phyloP scores from a whole-genome alignment of 2,888 invertebrate genomes.

The Sturmia bella region DNA sequence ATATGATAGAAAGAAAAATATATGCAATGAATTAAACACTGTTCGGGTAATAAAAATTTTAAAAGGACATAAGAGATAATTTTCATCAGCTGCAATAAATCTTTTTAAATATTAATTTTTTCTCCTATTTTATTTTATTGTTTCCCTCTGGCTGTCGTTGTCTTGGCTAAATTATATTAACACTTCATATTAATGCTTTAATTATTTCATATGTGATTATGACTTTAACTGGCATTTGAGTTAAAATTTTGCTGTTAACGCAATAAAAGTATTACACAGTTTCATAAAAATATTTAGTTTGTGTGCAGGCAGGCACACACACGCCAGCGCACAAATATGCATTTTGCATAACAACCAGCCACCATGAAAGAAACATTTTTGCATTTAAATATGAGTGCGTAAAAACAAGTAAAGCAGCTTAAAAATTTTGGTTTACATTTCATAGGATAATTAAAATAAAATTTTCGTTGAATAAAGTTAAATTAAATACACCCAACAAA shows the following conservation, averaged over 20 bases:
- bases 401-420: not conserved
- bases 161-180: slow-evolving; percentile 14
- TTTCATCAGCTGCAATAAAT: too few species aligned
- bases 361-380: not conserved
- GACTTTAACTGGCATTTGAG: slow-evolving; percentile 50
- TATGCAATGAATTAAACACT: too few species aligned
- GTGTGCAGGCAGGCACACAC: not conserved
- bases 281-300: not conserved
- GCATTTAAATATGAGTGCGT: not conserved
- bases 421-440: not conserved
- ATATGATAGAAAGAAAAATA: too few species aligned
- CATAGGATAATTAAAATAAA: slow-evolving; percentile 25
- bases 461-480: not conserved
- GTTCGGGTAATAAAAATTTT: too few species aligned
- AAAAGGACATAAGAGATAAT: too few species aligned
- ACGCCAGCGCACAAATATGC: too few species aligned
- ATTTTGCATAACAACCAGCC: not conserved
- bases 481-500: slow-evolving; percentile 10
- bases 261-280: not conserved
- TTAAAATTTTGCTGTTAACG: slow-evolving; percentile 33
- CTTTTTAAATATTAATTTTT: too few species aligned
- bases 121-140: too few species aligned
- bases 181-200: slow-evolving; percentile 15
- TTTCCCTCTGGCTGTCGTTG: not conserved
- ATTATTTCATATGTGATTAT: slow-evolving; percentile 45